Evolutionary conservation across 1,140 invertebrate species (phyloP).

Genomic region (Polypedilum pembai): DNA sequence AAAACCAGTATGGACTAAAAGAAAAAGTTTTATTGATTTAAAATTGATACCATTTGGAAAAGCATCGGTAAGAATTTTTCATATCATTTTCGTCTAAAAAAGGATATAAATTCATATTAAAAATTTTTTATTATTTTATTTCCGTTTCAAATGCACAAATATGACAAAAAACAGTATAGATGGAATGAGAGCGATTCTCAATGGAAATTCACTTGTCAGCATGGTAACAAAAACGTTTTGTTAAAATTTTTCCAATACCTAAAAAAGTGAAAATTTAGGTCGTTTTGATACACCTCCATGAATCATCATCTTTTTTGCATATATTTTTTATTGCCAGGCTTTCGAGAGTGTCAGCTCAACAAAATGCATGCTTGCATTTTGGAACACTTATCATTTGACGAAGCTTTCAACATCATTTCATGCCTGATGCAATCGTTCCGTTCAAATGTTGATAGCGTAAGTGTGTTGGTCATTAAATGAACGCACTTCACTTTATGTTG

Average conservation of each 20-base stretch:
- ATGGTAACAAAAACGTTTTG: conserved; percentile 30
- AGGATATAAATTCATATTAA: background rate
- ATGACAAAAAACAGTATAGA: background rate
- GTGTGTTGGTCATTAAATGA: conserved; percentile 19
- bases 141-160: background rate
- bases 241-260: background rate
- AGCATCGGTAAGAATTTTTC: conserved; percentile 36
- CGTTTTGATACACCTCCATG: background rate
- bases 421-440: conserved; percentile 35
- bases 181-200: background rate
- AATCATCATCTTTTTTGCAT: background rate
- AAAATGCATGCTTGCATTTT: conserved; percentile 39
- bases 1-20: conserved; percentile 33
- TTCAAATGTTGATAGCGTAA: conserved; percentile 22
- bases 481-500: background rate
- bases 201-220: conserved; percentile 36
- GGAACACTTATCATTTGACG: conserved; percentile 33
- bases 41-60: conserved; percentile 41
- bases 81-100: background rate
- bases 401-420: conserved; percentile 37
- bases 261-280: conserved; percentile 12
- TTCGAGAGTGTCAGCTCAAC: conserved; percentile 40
- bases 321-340: background rate
- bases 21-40: conserved; percentile 36
- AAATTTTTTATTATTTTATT: background rate